Conservation (phyloP, 2,113 vertebrate genomes). For the Vimba vimba region DNA sequence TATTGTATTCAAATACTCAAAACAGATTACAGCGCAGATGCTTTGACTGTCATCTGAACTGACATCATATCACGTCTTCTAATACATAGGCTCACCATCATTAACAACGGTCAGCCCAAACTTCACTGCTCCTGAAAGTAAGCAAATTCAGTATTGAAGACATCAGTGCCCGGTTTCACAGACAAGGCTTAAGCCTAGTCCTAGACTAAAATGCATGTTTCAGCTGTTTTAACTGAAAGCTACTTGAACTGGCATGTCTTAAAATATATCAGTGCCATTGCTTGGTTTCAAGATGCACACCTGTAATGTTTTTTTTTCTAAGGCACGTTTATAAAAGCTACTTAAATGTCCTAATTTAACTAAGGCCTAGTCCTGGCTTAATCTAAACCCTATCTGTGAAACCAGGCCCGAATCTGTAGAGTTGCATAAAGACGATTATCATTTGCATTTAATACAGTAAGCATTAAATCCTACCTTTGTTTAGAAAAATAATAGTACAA, state of each 20-base stretch:
- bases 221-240: too few species aligned
- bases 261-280: too few species aligned
- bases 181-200: too few species aligned
- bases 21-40: not conserved
- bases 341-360: too few species aligned
- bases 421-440: not conserved
- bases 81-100: not conserved
- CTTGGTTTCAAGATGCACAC: too few species aligned
- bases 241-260: too few species aligned
- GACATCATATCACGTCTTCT: not conserved
- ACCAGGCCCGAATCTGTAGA: not conserved
- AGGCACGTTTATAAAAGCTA: too few species aligned
- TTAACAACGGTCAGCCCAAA: not conserved
- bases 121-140: not conserved
- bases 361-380: too few species aligned
- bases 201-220: too few species aligned
- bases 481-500: not conserved
- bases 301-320: too few species aligned
- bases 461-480: not conserved
- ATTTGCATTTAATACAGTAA: not conserved
- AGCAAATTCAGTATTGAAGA: not conserved
- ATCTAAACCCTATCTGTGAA: too few species aligned
- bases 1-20: not conserved
- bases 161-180: too few species aligned
- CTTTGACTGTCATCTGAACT: not conserved